Evolutionary conservation across 2,113 vertebrate species (phyloP).

Genomic region (Pelvicachromis taeniatus): DNA sequence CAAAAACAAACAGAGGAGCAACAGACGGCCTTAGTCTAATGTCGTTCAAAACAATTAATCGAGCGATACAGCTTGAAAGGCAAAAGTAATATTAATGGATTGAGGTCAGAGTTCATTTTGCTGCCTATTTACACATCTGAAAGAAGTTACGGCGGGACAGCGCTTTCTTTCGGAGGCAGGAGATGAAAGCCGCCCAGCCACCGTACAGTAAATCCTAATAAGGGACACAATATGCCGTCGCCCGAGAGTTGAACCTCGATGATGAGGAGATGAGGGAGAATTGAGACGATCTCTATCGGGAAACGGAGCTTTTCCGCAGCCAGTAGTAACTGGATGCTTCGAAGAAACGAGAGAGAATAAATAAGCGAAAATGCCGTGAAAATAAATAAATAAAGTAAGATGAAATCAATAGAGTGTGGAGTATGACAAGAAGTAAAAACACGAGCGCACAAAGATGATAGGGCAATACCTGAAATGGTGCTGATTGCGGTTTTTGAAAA

Average conservation of each 20-base stretch:
- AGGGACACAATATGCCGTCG: conserved; percentile 10
- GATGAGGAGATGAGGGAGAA: conserved; percentile 29
- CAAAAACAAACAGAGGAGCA: conserved; percentile 25
- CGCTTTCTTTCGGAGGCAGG: conserved; percentile 23
- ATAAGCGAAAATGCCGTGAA: conserved; percentile 2
- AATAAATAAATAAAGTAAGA: conserved; percentile 32
- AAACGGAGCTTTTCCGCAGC: conserved; percentile 50
- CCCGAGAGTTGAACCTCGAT: neutral
- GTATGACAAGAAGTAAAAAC: neutral
- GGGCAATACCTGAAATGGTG: neutral
- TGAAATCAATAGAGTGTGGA: conserved; percentile 27
- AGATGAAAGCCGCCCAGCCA: conserved; percentile 28
- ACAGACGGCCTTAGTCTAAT: conserved; percentile 28
- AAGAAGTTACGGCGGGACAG: neutral
- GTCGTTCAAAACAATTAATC: conserved; percentile 42
- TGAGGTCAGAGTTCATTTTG: conserved; percentile 42
- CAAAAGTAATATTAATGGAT: conserved; percentile 31
- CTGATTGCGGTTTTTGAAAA: neutral
- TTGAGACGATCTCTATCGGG: conserved; percentile 53
- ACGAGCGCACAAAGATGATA: neutral
- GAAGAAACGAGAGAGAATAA: conserved; percentile 13
- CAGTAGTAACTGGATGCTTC: conserved; percentile 47
- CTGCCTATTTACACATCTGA: conserved; percentile 38
- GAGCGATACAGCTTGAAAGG: conserved; percentile 5
- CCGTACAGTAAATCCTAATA: conserved; percentile 36